phyloP scores from a whole-genome alignment of 2,888 invertebrate species.

The Epsilonema sp. region DNA sequence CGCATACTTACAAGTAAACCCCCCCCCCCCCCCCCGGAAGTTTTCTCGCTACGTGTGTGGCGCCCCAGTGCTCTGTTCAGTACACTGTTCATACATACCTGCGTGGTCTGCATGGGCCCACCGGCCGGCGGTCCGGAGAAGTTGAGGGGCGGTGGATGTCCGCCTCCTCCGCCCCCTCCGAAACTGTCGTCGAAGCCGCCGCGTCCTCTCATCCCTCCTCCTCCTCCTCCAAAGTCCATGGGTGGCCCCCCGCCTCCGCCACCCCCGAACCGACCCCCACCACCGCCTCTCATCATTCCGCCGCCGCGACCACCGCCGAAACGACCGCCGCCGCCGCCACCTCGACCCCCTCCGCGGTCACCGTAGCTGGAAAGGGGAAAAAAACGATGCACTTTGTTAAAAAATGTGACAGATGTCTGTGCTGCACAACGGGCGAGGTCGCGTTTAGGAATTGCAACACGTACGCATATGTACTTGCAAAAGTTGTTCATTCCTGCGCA shows the following conservation, averaged over 20 bases:
- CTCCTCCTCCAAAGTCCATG: constrained; percentile 1
- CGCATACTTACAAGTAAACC: neutral
- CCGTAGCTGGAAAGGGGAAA: constrained; percentile 15
- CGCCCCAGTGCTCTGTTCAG: too few species aligned
- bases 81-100: neutral
- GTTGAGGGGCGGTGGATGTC: neutral
- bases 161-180: constrained; percentile 5
- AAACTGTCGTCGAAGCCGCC: constrained; percentile 1
- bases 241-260: constrained; percentile 6
- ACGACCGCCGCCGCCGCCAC: constrained; percentile 6
- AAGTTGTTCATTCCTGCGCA: too few species aligned
- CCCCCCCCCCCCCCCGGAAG: constrained; percentile 6
- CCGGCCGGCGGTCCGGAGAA: neutral
- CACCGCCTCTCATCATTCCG: constrained; percentile 3
- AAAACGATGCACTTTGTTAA: too few species aligned
- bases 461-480: too few species aligned
- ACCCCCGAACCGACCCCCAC: neutral
- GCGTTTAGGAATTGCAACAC: too few species aligned
- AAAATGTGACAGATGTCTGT: too few species aligned
- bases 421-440: too few species aligned
- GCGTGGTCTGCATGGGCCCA: constrained; percentile 3
- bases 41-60: neutral
- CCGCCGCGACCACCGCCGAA: constrained; percentile 3
- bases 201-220: constrained; percentile 3
- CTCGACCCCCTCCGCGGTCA: constrained; percentile 1